Base-by-base conservation (phyloP, 2,888 invertebrate genomes). In the Drosophila seclusa region DNA sequence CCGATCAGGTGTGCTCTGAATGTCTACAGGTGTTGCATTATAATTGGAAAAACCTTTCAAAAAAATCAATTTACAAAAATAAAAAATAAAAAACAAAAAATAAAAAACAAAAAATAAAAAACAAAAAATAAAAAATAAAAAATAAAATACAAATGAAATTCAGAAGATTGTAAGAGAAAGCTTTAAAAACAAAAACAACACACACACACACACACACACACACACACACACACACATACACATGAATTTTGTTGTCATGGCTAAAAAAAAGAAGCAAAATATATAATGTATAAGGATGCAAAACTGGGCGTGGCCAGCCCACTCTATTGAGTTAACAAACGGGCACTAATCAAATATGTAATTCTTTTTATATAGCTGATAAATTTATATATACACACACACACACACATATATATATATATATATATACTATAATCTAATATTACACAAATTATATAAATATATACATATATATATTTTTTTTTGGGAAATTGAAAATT, bases 401-500 rank as follows among this genome's bases (percentile, higher is more conserved):
- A n/a, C n/a, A n/a, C n/a, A n/a, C n/a, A n/a, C 38, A 58, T n/a
- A 63, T 48, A 32, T 58, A 61, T 32, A 73, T 49, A 54, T 38
- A 49, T 45, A 54, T 45, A 49, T 40, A 49, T 40, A 40, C n/a
- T 48, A 16, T 36, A 53, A 52, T 29, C 32, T 60, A 48, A 66
- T 57, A 70, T 54, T 61, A 58, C 13, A 32, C 8, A n/a, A 8
- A 62, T 53, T 57, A 53, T 45, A 42, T 54, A 59, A 18, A 64
- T 55, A 58, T 54, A 64, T 49, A 64, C 45, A 62, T 24, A 57
- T 52, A 61, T 38, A 61, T 74, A 62, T 34, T 84, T 85, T 83
- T 87, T 80, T 81, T 88, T 73, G 73, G 69, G 63, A 83, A 88
- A 89, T 83, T 87, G 87, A 89, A 90, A 90, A 90, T 89, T 90